Conservation (phyloP, 2,797 vertebrate genomes). For the Gadopsis bispinosus region DNA sequence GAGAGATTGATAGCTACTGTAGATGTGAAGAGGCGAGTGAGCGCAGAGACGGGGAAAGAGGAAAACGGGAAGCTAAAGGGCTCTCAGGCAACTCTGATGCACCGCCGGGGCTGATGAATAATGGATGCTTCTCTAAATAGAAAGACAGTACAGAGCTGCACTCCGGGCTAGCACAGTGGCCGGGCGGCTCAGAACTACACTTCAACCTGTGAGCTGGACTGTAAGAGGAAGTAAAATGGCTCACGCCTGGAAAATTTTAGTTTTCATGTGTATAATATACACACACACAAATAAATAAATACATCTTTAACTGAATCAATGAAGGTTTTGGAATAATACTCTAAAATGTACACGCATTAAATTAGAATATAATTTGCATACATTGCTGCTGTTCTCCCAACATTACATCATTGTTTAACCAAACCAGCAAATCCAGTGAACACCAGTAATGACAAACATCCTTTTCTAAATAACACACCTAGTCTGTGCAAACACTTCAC, state of each 20-base stretch:
- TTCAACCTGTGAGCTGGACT: conserved; percentile 29
- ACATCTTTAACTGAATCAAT: neutral
- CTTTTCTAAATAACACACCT: conserved; percentile 18
- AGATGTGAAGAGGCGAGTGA: conserved; percentile 43
- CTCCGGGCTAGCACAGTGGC: conserved; percentile 37
- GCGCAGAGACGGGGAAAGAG: conserved; percentile 31
- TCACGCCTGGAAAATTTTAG: neutral
- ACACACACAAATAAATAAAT: too few relatives aligned
- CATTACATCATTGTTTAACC: conserved; percentile 3
- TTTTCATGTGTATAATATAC: too few relatives aligned
- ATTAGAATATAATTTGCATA: conserved; percentile 13
- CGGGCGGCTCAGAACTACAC: conserved; percentile 32
- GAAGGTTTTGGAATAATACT: conserved; percentile 14
- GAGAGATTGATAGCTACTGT: conserved; percentile 49
- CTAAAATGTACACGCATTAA: neutral
- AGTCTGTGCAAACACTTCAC: conserved; percentile 26
- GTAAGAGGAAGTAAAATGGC: neutral
- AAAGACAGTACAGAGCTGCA: conserved; percentile 68
- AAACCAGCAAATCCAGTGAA: conserved; percentile 11
- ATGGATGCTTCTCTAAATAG: conserved; percentile 86
- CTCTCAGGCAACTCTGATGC: conserved; percentile 78
- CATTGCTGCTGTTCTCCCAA: neutral
- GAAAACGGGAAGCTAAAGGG: conserved; percentile 59
- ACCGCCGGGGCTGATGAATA: conserved; percentile 79
- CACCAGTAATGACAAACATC: conserved; percentile 18